Evolutionary conservation across 2,113 vertebrate genomes (phyloP).

Genomic region (Aleadryas rufinucha): DNA sequence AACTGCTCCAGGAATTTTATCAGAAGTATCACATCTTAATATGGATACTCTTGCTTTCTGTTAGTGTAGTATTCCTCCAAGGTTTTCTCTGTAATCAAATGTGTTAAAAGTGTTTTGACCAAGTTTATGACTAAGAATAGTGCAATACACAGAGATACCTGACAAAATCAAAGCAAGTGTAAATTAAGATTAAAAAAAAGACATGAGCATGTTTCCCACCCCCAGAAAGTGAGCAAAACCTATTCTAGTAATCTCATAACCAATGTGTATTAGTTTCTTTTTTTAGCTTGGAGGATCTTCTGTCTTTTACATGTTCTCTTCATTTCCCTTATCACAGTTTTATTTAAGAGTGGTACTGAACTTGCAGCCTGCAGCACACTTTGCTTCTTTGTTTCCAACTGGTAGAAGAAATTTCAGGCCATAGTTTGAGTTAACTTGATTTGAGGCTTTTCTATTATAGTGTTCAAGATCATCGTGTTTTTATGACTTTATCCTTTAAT

Average conservation of each 20-base stretch:
- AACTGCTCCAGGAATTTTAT: neutral
- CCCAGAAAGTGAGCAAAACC: neutral
- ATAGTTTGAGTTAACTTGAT: neutral
- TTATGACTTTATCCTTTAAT: neutral
- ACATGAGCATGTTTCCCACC: neutral
- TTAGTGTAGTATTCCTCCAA: neutral
- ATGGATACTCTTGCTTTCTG: neutral
- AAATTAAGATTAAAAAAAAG: neutral
- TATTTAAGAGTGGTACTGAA: neutral
- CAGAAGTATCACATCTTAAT: neutral
- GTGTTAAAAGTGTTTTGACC: neutral
- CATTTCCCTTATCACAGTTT: neutral
- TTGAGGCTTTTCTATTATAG: neutral
- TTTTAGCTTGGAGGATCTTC: neutral
- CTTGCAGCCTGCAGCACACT: neutral
- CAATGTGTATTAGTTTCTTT: neutral
- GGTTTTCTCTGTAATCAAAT: neutral
- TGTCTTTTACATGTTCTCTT: neutral
- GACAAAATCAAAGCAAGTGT: neutral
- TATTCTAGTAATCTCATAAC: neutral
- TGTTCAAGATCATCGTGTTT: neutral
- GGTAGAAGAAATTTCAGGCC: neutral
- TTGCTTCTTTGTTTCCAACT: neutral
- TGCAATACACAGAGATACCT: neutral
- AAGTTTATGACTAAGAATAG: neutral